phyloP scores from a whole-genome alignment of 2,888 invertebrate genomes.

The Heliconius ethilla region DNA sequence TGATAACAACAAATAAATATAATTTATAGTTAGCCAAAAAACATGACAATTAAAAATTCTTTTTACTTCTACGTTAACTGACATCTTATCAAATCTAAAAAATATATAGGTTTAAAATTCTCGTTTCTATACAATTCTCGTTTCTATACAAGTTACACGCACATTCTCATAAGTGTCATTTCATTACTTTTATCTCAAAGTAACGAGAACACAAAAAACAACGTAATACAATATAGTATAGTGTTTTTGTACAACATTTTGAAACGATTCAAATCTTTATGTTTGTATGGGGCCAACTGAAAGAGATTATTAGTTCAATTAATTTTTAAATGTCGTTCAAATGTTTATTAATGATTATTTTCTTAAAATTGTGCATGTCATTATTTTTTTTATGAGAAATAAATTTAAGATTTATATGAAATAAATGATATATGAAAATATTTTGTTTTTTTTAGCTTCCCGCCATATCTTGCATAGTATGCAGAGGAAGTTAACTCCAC shows the following conservation, averaged over 20 bases:
- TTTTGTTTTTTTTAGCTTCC: too few relatives aligned
- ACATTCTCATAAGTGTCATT: background rate
- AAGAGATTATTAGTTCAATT: background rate
- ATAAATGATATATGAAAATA: too few relatives aligned
- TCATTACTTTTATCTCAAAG: background rate
- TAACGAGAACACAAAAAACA: background rate
- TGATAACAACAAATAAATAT: too few relatives aligned
- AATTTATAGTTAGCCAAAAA: too few relatives aligned
- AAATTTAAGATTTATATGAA: too few relatives aligned
- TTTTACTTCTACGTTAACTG: too few relatives aligned
- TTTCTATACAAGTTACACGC: background rate
- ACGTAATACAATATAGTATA: background rate
- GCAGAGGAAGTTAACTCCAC: background rate
- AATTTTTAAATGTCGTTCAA: background rate
- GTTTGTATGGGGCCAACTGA: background rate
- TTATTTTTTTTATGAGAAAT: too few relatives aligned
- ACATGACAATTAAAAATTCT: too few relatives aligned
- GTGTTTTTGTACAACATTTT: background rate
- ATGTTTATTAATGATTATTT: background rate
- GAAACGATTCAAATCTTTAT: constrained; percentile 2
- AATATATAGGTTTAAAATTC: too few relatives aligned
- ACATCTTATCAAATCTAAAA: too few relatives aligned
- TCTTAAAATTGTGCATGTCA: too few relatives aligned
- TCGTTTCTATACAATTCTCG: background rate
- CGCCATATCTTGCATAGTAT: too few relatives aligned